Evolutionary conservation across 2,113 vertebrate species (phyloP), one percentile per base, ranked within the genome.

Genomic region (Pipa parva): DNA sequence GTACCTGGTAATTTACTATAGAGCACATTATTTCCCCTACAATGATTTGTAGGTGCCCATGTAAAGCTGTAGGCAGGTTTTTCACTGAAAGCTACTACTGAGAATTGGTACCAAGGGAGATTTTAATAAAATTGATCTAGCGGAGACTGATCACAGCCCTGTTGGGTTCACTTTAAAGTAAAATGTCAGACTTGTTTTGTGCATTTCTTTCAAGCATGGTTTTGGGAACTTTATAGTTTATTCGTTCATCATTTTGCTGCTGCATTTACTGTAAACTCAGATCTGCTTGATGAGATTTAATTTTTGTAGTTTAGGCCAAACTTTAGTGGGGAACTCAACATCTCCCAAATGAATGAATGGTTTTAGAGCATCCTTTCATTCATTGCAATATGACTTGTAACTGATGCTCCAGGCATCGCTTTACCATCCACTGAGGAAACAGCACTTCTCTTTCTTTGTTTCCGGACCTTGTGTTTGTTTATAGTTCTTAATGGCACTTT

Each of bases 361-460:
- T 42, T 36, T 42, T n/a, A 42, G 15, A 42, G 39, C 13, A 42
- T 42, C 39, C 39, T 56, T 31, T 56, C 52, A 2, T 56, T 56
- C 52, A 56, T 17, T 56, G 52, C 29, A 27, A 29, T 29, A 17
- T 56, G 52, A 31, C 13, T 18, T 31, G 52, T 56, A 56, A 56
- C 31, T 56, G 28, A 56, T 56, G 52, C 52, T 56, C 27, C 15
- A 29, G n/a, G 52, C 52, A 56, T 56, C 26, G 6, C 6, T 29
- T 56, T 56, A 56, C 52, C 52, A 31, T 31, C 52, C 29, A 31
- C 26, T 31, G 52, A 18, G 5, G 20, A 29, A 56, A 56, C 52
- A 56, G 52, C n/a, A 28, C 4, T 15, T 9, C 27, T 29, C 15
- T 20, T 22, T 31, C 20, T 56, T 13, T 56, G n/a, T 56, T 56